Base-by-base conservation (phyloP, 1,140 invertebrate species). In the Polyergus mexicanus region DNA sequence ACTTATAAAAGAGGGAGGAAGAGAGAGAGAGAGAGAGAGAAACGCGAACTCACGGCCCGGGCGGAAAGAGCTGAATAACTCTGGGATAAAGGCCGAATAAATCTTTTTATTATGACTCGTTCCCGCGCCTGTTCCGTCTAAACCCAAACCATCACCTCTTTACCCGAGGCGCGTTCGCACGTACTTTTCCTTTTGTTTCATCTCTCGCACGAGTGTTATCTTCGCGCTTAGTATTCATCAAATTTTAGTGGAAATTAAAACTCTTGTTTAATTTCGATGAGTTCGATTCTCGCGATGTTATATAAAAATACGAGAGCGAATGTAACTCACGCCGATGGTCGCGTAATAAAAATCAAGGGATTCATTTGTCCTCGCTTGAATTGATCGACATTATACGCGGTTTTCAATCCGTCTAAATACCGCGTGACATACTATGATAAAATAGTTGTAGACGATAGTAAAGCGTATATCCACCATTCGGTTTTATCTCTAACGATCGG, bases 21-120 rank as follows among this genome's bases (percentile, higher is more conserved):
- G 32, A 19, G 32, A 28, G 32, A 62, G 86, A 56, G 58, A 74
- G 60, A 81, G 77, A 89, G 76, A 80, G 88, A 92, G 92, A 93
- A 92, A 91, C 84, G 76, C 77, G 89, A 69, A 88, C 90, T 90
- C 90, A 88, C 86, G 90, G 90, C 86, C 86, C 91, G 91, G 93
- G 94, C 94, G 92, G 94, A 94, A 94, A 94, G 94, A 94, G 92
- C 92, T 94, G 94, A 95, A 94, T 95, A 95, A 95, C 94, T 94
- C 92, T 81, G 88, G 93, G 92, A 95, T 95, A 95, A 94, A 94
- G 94, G 94, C 92, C 94, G 94, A 95, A 95, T 95, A 95, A 95
- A 95, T 95, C 94, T 94, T 95, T 94, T 94, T 94, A 95, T 95
- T 94, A 95, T 95, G 89, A 93, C 91, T 91, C 91, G 88, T 94